phyloP scores from a whole-genome alignment of 2,797 vertebrate genomes.

The Taenioides sp. region DNA sequence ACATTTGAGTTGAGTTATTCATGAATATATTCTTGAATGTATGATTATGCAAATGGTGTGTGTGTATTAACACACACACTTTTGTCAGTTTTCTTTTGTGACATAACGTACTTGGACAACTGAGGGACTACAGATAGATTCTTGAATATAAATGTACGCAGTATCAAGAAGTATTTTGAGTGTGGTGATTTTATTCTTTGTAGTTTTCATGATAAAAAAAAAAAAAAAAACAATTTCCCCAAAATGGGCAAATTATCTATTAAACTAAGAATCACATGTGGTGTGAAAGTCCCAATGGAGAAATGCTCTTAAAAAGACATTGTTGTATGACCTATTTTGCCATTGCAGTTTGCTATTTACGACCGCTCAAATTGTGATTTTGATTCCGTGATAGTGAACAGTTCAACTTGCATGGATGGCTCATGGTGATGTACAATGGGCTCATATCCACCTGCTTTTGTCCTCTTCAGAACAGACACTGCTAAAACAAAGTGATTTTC shows the following conservation, averaged over 20 bases:
- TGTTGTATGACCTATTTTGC: neutral
- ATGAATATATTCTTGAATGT: too few relatives aligned
- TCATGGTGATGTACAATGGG: slow-evolving; percentile 7
- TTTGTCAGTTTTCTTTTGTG: too few relatives aligned
- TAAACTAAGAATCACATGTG: neutral
- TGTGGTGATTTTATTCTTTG: too few relatives aligned
- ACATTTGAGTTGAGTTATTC: neutral
- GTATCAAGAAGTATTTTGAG: too few relatives aligned
- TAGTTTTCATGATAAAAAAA: too few relatives aligned
- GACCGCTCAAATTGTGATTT: neutral
- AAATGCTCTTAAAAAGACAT: neutral
- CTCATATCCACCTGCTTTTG: slow-evolving; percentile 8
- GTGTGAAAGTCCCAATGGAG: neutral
- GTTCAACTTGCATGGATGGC: neutral
- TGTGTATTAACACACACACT: too few relatives aligned
- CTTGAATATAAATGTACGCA: too few relatives aligned
- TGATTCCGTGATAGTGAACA: neutral
- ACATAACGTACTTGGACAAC: too few relatives aligned
- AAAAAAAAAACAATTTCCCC: too few relatives aligned
- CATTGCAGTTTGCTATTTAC: neutral
- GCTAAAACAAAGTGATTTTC: slow-evolving; percentile 13
- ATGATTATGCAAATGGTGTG: too few relatives aligned
- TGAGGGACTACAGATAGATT: too few relatives aligned
- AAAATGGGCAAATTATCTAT: neutral
- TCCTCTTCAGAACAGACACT: slow-evolving; percentile 9